Percentiles rank a stretch among this genome's conserved stretches.
Conservation (phyloP, 2,888 invertebrate genomes). For the Kryphioiulus occultus region DNA sequence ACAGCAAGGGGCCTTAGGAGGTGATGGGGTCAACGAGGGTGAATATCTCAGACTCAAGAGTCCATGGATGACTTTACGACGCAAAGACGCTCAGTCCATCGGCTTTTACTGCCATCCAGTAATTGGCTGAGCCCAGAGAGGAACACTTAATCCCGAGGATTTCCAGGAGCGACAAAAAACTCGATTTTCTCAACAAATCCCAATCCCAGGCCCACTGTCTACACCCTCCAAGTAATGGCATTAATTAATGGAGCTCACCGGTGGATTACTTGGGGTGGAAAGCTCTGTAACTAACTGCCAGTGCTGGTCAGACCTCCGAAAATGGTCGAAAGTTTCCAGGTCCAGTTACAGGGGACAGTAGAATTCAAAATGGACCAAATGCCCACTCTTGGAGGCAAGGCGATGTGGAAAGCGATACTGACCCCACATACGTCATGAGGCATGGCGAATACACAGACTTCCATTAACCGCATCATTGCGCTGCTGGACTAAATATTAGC, state of each 20-base stretch:
- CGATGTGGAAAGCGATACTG: neutral
- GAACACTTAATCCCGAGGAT: neutral
- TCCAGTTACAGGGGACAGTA: neutral
- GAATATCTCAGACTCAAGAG: neutral
- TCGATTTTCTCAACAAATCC: neutral
- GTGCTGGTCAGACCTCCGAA: neutral
- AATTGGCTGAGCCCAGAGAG: neutral
- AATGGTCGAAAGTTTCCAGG: neutral
- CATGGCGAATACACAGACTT: neutral
- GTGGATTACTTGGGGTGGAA: neutral
- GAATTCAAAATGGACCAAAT: neutral
- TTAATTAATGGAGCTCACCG: neutral
- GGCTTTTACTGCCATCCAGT: neutral
- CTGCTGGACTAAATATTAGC: constrained; percentile 4
- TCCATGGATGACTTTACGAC: neutral
- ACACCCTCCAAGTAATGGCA: neutral
- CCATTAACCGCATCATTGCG: constrained; percentile 25
- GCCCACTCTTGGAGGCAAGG: neutral
- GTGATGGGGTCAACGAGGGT: neutral
- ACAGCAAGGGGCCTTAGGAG: neutral
- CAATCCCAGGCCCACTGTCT: neutral
- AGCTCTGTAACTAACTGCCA: neutral
- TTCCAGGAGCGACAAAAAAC: neutral
- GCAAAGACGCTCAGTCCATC: neutral
- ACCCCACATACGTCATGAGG: neutral